Percentiles rank a stretch among this genome's conserved stretches.
These are phyloP conservation scores for Poicephalus meyeri DNA, from an alignment of 2,113 vertebrate species.

Conservation along the genomic window DNA sequence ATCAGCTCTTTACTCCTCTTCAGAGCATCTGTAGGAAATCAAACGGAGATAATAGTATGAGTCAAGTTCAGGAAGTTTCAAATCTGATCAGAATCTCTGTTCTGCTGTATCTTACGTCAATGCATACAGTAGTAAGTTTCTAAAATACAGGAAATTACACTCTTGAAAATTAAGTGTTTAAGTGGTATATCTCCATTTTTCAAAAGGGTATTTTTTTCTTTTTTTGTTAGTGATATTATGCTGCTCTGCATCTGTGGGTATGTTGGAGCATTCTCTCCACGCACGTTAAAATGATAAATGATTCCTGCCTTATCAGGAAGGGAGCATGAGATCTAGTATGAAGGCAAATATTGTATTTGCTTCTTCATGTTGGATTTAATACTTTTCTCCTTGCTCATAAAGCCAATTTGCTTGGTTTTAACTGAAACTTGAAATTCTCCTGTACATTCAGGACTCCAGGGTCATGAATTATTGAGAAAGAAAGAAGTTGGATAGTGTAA, in stretches of 20 bases:
- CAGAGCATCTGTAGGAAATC: conserved; percentile 35
- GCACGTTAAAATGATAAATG: not conserved
- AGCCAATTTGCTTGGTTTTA: not conserved
- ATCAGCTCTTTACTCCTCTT: conserved; percentile 1
- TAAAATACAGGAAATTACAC: not conserved
- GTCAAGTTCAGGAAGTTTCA: conserved; percentile 16
- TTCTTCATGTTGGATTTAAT: not conserved
- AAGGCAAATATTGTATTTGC: not conserved
- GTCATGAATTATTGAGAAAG: not conserved
- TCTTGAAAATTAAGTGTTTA: not conserved
- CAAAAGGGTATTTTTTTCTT: not conserved
- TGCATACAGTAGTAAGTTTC: not conserved
- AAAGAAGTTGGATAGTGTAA: not conserved
- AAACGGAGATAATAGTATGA: conserved; percentile 6
- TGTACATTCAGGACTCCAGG: not conserved
- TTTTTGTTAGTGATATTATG: not conserved
- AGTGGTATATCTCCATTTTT: not conserved
- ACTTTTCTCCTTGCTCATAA: not conserved
- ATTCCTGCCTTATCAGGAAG: not conserved
- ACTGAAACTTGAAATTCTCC: not conserved
- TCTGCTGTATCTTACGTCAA: not conserved
- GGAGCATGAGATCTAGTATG: not conserved
- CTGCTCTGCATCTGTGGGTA: not conserved
- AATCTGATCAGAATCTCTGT: not conserved
- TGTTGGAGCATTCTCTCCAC: not conserved